A percentile compares a stretch with the other conserved stretches of the same genome.
These are phyloP conservation scores for Argya squamiceps DNA, from an alignment of 2,797 vertebrate genomes.

Conservation along the genomic window DNA sequence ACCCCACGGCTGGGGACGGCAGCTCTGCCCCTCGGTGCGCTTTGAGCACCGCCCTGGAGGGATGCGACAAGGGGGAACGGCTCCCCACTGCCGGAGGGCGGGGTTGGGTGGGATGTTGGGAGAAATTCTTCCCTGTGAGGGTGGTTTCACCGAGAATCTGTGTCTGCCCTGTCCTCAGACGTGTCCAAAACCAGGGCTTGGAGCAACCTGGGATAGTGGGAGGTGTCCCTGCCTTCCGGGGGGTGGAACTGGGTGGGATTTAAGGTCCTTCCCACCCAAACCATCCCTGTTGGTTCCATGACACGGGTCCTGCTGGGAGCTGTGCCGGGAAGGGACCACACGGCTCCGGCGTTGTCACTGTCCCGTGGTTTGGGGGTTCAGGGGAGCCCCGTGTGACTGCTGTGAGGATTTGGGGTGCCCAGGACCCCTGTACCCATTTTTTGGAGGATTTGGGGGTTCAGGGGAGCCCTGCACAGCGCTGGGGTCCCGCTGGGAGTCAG, in stretches of 20 bases:
- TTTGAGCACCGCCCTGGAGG: rapidly evolving
- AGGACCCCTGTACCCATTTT: no score
- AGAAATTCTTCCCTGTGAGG: not conserved
- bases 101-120: not conserved
- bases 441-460: no score
- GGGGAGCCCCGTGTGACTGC: no score
- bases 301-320: rapidly evolving
- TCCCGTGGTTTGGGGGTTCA: not conserved
- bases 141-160: not conserved
- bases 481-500: no score
- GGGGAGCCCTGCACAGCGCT: no score
- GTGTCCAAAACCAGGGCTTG: not conserved
- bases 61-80: no score
- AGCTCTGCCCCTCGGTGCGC: not conserved
- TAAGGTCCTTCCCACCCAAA: not conserved
- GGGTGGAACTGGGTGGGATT: no score
- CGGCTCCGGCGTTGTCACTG: rapidly evolving
- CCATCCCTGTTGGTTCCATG: no score
- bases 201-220: rapidly evolving
- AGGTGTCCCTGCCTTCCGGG: not conserved
- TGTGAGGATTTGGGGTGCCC: no score
- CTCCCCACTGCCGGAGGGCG: not conserved
- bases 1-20: not conserved
- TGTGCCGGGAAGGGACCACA: rapidly evolving
- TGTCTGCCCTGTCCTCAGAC: not conserved